These are phyloP conservation scores for Cyclophora punctaria DNA, from an alignment of 2,888 invertebrate species.

Conservation along the genomic window DNA sequence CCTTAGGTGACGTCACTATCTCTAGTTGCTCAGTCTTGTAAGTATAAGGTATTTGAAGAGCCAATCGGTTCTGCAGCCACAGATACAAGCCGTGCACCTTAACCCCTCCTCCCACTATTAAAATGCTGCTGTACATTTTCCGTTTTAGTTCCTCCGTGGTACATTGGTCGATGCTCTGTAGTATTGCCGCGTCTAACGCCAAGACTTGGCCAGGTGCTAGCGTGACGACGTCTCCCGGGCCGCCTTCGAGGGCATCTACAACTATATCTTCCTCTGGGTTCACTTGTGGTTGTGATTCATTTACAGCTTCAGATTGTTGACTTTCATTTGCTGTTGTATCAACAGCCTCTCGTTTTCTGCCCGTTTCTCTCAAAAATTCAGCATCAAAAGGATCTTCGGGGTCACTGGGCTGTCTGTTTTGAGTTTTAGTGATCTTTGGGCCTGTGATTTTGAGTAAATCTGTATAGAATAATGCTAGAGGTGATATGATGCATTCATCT, in stretches of 20 bases:
- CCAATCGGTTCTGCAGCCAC: conserved; percentile 92
- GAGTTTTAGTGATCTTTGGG: conserved; percentile 81
- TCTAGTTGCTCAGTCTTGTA: conserved; percentile 89
- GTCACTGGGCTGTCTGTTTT: conserved; percentile 82
- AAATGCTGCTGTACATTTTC: conserved; percentile 94
- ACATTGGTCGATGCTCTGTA: conserved; percentile 94
- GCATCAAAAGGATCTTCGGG: conserved; percentile 96
- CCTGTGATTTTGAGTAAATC: conserved; percentile 92
- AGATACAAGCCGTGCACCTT: conserved; percentile 87
- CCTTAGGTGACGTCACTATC: conserved; percentile 92
- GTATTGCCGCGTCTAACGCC: conserved; percentile 91
- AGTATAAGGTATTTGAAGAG: conserved; percentile 86
- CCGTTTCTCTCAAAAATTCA: conserved; percentile 91
- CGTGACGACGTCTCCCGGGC: conserved; percentile 78
- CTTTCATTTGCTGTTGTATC: conserved; percentile 57
- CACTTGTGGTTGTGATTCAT: conserved; percentile 61
- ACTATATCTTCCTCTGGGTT: conserved; percentile 83
- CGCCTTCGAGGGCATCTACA: conserved; percentile 77
- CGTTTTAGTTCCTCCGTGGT: conserved; percentile 91
- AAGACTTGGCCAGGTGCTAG: conserved; percentile 86
- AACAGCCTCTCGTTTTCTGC: conserved; percentile 72
- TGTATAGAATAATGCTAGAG: conserved; percentile 90
- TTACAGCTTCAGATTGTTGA: conserved; percentile 66
- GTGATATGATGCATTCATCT: conserved; percentile 94
- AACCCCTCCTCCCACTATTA: conserved; percentile 94